Evolutionary conservation across 2,797 vertebrate genomes (phyloP), one percentile per base, ranked within the genome.

Genomic region (Coendou prehensilis): DNA sequence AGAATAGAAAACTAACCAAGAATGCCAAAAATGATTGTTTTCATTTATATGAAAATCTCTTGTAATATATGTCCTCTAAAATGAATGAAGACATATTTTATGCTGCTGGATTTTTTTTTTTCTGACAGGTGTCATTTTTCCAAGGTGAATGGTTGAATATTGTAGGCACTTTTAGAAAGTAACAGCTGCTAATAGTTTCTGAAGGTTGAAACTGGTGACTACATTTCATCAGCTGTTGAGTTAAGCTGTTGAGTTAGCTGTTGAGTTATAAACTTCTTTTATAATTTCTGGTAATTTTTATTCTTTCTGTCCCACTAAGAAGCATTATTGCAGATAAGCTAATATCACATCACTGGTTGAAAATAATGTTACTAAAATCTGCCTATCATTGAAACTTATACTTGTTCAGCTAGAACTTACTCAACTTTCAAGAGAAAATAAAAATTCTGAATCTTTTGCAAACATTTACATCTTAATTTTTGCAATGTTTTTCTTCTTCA

Each of bases 111-210:
- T 0, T n/a, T 79, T 54, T 0, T n/a, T 79, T 54, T 78, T 79
- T 33, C 85, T 91, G 87, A 93, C 54, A 95, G 83, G 47, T 97
- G 75, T 89, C 23, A n/a, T 87, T 97, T 91, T 97, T 92, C 87
- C 50, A 87, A 50, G 85, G 50, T 37, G 90, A 96, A 80, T 96
- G 50, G 93, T 96, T 96, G 57, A 94, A 84, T 84, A 90, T 20
- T 69, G 10, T 56, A 47, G 61, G 84, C 79, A 83, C 90, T 96
- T 96, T 95, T 94, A 93, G 75, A 98, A 93, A 84, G 45, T 82
- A 97, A 69, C 59, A 94, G 41, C 37, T 93, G 63, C 3, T 87
- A 83, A 87, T 89, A 91, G 63, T 91, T 97, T 97, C 83, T 87
- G 20, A 92, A 93, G 89, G 64, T 94, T 69, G 41, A 92, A 95